Conservation (phyloP, 2,888 invertebrate species). For the Microctonus aethiopoides region DNA sequence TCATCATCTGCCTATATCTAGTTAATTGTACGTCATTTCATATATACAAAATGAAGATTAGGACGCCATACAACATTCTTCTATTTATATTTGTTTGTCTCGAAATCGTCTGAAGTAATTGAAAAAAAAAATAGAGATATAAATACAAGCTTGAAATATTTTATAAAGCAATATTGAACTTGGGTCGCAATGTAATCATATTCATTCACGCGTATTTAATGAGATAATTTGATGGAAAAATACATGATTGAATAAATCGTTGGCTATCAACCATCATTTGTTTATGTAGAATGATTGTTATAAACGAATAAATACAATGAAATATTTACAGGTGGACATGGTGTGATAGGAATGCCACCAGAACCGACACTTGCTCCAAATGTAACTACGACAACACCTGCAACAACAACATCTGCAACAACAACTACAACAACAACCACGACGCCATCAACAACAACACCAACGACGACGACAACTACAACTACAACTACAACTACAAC, state of each 20-base stretch:
- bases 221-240: neutral
- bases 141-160: neutral
- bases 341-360: neutral
- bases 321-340: neutral
- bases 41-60: neutral
- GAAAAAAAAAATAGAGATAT: neutral
- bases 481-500: slow-evolving; percentile 56
- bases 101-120: neutral
- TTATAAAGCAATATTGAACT: neutral
- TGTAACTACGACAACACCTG: too few relatives aligned
- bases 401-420: neutral
- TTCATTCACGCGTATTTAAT: neutral
- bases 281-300: neutral
- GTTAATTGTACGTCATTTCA: neutral
- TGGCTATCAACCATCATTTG: neutral
- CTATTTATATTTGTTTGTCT: neutral
- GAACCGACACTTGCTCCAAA: too few relatives aligned
- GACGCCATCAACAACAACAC: slow-evolving; percentile 23
- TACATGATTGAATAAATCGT: neutral
- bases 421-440: neutral
- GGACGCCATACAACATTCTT: neutral
- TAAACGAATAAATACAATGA: neutral
- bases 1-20: neutral
- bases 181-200: neutral
- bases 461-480: slow-evolving; percentile 34